Base-by-base conservation (phyloP, 2,797 vertebrate species). In the Coccyzus lansbergi region DNA sequence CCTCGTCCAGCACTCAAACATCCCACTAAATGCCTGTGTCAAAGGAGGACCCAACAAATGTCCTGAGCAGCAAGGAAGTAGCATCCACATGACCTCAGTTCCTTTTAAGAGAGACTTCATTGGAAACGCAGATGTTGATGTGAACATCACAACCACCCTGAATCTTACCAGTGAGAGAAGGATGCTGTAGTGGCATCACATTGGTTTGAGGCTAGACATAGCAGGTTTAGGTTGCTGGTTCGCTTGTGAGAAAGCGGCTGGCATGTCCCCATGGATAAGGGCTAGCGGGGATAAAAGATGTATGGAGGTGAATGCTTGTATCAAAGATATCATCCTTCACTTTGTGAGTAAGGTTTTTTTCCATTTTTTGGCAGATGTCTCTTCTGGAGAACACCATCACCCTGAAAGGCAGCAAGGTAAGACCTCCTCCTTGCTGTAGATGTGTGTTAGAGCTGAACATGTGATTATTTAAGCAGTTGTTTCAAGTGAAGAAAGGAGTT, bases 401-500 rank as follows among this genome's bases (percentile, higher is more conserved):
- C 72, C 96, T 98, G 92, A 98, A 98, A 97, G 98, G 97, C 5
- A 97, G 98, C 68, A 98, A 98, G 98, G 98, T 98, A 97, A 69
- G 58, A 3, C 56, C 20, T 40, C 56, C 24, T 40, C 34, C n/a
- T 60, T 29, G 15, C 59, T 51, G 67, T 29, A 64, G 33, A 20
- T 20, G 21, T 15, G 15, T 29, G 21, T 59, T 40, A 29, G 55
- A 51, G 34, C 6, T 44, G 25, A 58, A 19, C 34, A 5, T n/a
- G 44, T 10, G 31, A 15, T 34, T 52, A 26, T 51, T 86, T 74
- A 42, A 36, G 49, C 33, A 69, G 25, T 4, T 8, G 6, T 34
- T 52, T 31, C 7, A 5, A 69, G 46, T 6, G 36, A 62, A 44
- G 51, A 62, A 42, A 34, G 33, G 71, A 44, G 31, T 7, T 77